Evolutionary conservation across 2,797 vertebrate species (phyloP).

Genomic region (Megaceryle alcyon): DNA sequence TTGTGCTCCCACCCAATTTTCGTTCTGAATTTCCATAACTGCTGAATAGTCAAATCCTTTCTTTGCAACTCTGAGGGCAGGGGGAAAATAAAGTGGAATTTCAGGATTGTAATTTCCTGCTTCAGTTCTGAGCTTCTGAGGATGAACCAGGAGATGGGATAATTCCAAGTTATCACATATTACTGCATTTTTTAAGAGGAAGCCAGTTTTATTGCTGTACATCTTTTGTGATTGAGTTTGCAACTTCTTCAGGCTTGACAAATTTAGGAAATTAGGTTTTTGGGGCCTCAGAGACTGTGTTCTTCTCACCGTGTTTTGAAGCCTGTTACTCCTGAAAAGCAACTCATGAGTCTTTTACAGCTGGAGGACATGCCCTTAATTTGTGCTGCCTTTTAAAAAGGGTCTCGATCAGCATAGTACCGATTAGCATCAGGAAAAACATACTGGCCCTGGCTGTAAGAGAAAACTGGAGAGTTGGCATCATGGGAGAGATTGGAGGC

Average conservation of each 20-base stretch:
- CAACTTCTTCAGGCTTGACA: background rate
- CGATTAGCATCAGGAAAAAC: background rate
- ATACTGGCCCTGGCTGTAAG: background rate
- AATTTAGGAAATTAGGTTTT: slow-evolving; percentile 12
- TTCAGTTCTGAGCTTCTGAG: background rate
- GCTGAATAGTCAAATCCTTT: slow-evolving; percentile 47
- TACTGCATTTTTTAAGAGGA: background rate
- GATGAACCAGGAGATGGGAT: background rate
- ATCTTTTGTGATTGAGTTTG: background rate
- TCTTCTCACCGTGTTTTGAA: background rate
- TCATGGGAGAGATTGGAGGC: background rate
- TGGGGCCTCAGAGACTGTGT: background rate
- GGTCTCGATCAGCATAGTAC: background rate
- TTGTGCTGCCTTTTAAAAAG: background rate
- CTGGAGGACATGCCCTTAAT: background rate
- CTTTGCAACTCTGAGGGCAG: background rate
- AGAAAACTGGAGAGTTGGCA: background rate
- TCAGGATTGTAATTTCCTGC: background rate
- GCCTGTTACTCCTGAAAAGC: slow-evolving; percentile 11
- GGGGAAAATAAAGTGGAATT: background rate
- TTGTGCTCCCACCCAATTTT: background rate
- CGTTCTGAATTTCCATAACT: slow-evolving; percentile 41
- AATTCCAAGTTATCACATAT: background rate
- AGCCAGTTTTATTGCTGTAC: background rate
- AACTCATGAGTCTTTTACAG: background rate